Evolutionary conservation across 92 coral and sea anemone species (phyloP), one percentile per base, ranked within the genome.

Genomic region (Palythoa caribaeorum): DNA sequence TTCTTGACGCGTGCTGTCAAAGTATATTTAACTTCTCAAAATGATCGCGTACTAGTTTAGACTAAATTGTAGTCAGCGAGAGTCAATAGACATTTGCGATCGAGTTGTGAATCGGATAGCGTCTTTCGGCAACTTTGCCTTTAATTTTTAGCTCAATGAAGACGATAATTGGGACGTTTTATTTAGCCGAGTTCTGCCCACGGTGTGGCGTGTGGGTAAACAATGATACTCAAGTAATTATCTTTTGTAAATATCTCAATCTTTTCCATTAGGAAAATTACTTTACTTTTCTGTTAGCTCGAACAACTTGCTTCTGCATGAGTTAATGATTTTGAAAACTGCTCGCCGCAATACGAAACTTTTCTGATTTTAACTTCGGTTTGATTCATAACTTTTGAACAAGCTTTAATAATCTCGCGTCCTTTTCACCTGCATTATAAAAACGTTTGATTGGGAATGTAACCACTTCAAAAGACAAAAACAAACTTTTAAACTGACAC

Each of bases 211-310:
- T 48, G 40, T 47, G 44, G 66, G 86, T 81, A 81, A 81, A 81
- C 86, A 81, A 81, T 47, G 38, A 66, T 28, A 66, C 76, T 66
- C 86, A 65, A 65, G 55, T 71, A 81, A 81, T 81, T 81, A 81
- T 65, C 86, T 71, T 44, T 81, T 81, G 86, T 66, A 81, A 81
- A 81, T 81, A 81, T 44, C 76, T 81, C 76, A 81, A 81, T 66
- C 17, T 17, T 52, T 50, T 50, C 86, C 86, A 81, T 81, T 81
- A 81, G 38, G 76, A 65, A 19, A 81, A 66, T 81, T 81, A 81
- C 38, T 47, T 48, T 8, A 21, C 63, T 74, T 39, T 53, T 63
- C 39, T 65, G 40, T 81, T 37, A 62, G 76, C 62, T 40, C 21
- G 76, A 69, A 35, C 39, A 81, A 81, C 47, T 81, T 44, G 48